Conservation (phyloP, 2,888 invertebrate species). For the Digitonthophagus gazella region DNA sequence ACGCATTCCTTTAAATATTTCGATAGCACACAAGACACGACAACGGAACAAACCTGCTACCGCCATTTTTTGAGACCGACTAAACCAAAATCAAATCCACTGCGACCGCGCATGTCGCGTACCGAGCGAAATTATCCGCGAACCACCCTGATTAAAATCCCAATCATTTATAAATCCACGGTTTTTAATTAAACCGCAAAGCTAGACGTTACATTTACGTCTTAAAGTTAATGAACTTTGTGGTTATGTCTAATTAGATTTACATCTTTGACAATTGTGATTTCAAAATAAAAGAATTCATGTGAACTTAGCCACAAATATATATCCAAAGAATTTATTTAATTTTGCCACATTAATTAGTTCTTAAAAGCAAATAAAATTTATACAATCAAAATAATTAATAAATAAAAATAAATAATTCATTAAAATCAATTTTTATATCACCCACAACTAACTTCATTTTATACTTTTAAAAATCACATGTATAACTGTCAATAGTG, state of each 20-base stretch:
- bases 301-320: background rate
- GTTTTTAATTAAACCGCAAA: background rate
- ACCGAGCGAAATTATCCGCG: background rate
- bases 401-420: background rate
- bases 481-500: conserved; percentile 21
- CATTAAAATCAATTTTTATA: background rate
- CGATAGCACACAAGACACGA: conserved; percentile 47
- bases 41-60: conserved; percentile 48
- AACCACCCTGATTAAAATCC: no score
- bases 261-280: background rate
- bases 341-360: background rate
- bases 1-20: conserved; percentile 47
- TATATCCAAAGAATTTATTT: background rate
- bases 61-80: conserved; percentile 45
- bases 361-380: background rate
- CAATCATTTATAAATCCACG: no score
- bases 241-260: background rate
- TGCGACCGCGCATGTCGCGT: conserved; percentile 23
- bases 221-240: background rate
- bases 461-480: conserved; percentile 13
- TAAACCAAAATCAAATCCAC: conserved; percentile 24
- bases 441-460: conserved; percentile 21
- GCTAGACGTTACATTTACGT: background rate
- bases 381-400: background rate
- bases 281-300: background rate